A percentile compares a stretch with the other conserved stretches of the same genome.
phyloP scores from a whole-genome alignment of 2,797 vertebrate species.

The Diceros bicornis region DNA sequence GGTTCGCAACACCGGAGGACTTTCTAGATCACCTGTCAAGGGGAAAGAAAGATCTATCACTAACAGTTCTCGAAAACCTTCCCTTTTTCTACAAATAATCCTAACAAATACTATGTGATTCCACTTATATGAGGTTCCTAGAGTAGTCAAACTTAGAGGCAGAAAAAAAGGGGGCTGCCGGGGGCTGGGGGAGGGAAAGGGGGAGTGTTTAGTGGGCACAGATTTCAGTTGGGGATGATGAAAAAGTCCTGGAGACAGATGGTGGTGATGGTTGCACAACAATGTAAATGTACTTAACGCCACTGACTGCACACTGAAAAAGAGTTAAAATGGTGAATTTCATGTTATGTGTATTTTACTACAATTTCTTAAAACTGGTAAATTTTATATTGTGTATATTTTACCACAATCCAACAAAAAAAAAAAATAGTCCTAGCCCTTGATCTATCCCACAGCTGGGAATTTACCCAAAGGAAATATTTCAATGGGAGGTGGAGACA shows the following conservation, averaged over 20 bases:
- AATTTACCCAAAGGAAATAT: conserved; percentile 38
- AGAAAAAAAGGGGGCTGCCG: neutral
- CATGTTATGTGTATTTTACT: accelerated
- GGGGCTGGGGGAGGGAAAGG: accelerated
- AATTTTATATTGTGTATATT: neutral
- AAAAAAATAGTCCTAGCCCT: neutral
- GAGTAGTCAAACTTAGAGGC: neutral
- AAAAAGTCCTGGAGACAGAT: accelerated
- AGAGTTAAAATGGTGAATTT: neutral
- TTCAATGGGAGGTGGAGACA: neutral
- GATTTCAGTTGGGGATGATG: neutral
- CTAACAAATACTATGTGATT: accelerated
- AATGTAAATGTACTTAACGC: accelerated
- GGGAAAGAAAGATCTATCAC: neutral
- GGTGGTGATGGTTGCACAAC: accelerated
- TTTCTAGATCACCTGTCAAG: conserved; percentile 93
- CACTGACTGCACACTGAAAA: neutral
- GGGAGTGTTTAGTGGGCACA: accelerated
- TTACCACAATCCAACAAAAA: neutral
- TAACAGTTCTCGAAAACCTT: neutral
- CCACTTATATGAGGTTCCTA: accelerated
- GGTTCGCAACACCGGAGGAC: conserved; percentile 92
- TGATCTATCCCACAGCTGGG: neutral
- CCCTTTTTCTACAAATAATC: neutral
- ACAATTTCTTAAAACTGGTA: neutral